phyloP scores from a whole-genome alignment of 2,888 invertebrate species.

The Euzetes globulus region DNA sequence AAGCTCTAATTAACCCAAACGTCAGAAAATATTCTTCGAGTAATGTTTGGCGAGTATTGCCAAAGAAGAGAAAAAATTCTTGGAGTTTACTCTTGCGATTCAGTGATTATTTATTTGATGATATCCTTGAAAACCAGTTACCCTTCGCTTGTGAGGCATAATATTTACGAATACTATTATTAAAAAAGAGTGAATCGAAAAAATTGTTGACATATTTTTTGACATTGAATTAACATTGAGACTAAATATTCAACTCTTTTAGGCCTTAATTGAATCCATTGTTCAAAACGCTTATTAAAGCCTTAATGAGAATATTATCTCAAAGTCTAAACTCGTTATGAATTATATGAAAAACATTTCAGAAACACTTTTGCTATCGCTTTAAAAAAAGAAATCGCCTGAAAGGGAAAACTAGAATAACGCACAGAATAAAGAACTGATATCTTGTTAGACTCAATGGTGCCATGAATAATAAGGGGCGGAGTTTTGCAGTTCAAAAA shows the following conservation, averaged over 20 bases:
- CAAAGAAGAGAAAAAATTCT: not conserved
- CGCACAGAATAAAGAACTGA: no score
- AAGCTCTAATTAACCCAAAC: not conserved
- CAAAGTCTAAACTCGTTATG: no score
- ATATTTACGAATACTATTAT: not conserved
- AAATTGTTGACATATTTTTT: not conserved
- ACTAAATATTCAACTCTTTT: not conserved
- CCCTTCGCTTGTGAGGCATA: not conserved
- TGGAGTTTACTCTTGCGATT: constrained; percentile 4
- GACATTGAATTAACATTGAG: constrained; percentile 21
- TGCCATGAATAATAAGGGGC: no score
- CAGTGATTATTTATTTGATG: not conserved
- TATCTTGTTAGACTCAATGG: no score
- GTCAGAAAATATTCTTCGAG: not conserved
- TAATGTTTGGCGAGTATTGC: not conserved
- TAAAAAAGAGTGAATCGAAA: not conserved
- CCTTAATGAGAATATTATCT: no score
- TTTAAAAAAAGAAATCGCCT: no score
- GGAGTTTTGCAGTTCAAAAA: no score
- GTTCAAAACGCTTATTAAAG: not conserved
- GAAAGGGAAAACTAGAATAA: no score
- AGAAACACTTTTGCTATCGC: no score
- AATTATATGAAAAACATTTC: no score
- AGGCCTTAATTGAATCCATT: not conserved
- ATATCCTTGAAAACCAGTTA: constrained; percentile 9